phyloP scores from a whole-genome alignment of 1,140 invertebrate genomes.

The Lordiphosa mommai region DNA sequence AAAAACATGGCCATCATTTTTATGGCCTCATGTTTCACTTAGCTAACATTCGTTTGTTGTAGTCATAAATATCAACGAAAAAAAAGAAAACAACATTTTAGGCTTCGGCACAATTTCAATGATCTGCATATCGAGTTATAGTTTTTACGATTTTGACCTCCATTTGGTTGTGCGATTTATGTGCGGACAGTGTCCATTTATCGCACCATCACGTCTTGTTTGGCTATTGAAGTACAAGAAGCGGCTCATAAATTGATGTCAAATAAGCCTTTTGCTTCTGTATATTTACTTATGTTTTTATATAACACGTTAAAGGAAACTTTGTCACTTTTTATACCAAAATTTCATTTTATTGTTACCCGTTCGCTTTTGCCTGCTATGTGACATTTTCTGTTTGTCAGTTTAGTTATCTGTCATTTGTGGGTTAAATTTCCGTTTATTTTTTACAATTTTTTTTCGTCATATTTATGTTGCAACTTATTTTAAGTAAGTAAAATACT shows the following conservation, averaged over 20 bases:
- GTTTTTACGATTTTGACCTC: constrained; percentile 52
- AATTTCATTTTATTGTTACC: constrained; percentile 5
- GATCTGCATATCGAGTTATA: constrained; percentile 61
- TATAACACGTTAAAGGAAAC: neutral
- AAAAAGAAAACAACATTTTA: constrained; percentile 39
- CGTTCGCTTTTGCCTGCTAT: neutral
- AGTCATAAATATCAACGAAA: constrained; percentile 49
- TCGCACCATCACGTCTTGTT: constrained; percentile 58
- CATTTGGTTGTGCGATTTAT: constrained; percentile 51
- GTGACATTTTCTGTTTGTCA: neutral
- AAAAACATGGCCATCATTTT: constrained; percentile 57
- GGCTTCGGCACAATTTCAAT: constrained; percentile 37
- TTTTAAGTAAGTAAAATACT: no score
- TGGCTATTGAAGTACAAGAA: constrained; percentile 6
- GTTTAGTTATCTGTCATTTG: no score
- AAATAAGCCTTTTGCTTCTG: constrained; percentile 53
- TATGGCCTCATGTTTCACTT: constrained; percentile 68
- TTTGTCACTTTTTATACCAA: constrained; percentile 3
- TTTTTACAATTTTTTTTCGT: no score
- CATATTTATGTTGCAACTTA: no score
- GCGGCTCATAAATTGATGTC: constrained; percentile 59
- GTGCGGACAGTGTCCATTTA: constrained; percentile 62
- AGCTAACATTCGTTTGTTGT: constrained; percentile 32
- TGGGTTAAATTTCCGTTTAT: no score
- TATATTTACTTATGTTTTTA: constrained; percentile 20